Percentiles rank a stretch among this genome's conserved stretches.
These are phyloP conservation scores for Teleiodes luculella DNA, from an alignment of 2,888 invertebrate genomes.

Conservation along the genomic window DNA sequence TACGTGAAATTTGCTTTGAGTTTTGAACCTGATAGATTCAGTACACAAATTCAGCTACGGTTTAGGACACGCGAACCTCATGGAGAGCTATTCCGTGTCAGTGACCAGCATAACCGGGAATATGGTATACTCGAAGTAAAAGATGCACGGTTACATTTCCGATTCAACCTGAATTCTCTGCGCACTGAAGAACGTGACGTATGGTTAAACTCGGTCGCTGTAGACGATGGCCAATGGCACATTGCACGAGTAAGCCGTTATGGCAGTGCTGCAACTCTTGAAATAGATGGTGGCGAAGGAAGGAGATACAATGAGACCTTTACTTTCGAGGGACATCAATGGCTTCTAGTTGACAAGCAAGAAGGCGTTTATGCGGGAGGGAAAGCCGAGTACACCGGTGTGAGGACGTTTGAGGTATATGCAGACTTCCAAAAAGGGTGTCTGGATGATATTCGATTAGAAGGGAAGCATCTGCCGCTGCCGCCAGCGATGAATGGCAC, in stretches of 20 bases:
- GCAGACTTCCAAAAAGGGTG: conserved; percentile 96
- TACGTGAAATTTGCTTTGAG: conserved; percentile 98
- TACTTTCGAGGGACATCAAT: conserved; percentile 93
- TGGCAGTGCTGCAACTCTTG: conserved; percentile 94
- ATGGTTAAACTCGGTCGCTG: conserved; percentile 92
- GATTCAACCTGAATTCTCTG: conserved; percentile 94
- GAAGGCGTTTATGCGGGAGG: conserved; percentile 97
- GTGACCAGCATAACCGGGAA: conserved; percentile 95
- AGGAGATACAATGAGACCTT: conserved; percentile 95
- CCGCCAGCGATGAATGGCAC: conserved; percentile 97
- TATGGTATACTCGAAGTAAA: conserved; percentile 95
- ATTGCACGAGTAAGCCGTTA: conserved; percentile 93
- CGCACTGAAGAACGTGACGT: conserved; percentile 94
- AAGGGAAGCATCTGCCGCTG: conserved; percentile 95
- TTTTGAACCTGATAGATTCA: conserved; percentile 94
- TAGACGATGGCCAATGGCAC: conserved; percentile 98
- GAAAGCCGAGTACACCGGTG: conserved; percentile 96
- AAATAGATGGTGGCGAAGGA: conserved; percentile 97
- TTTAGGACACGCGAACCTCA: conserved; percentile 96
- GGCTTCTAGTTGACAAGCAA: conserved; percentile 94
- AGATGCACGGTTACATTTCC: conserved; percentile 92
- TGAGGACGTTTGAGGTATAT: conserved; percentile 95
- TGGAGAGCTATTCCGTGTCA: conserved; percentile 95
- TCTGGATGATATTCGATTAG: conserved; percentile 86
- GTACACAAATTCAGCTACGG: conserved; percentile 93